Conservation (phyloP, 2,797 vertebrate genomes). For the Cossypha niveicapilla region DNA sequence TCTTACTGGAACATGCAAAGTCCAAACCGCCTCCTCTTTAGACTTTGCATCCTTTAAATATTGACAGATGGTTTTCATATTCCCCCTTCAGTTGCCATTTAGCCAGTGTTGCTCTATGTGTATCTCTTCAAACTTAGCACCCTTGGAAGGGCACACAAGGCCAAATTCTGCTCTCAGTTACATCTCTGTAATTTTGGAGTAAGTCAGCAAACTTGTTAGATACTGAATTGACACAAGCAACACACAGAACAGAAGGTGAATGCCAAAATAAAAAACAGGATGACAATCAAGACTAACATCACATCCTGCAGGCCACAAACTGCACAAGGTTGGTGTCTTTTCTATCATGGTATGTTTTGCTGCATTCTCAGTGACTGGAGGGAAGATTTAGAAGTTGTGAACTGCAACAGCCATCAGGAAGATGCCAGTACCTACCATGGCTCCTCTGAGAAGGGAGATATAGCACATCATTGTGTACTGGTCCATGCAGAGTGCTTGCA, state of each 20-base stretch:
- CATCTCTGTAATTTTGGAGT: neutral
- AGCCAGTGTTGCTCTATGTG: neutral
- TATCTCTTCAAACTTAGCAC: neutral
- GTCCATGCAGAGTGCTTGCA: neutral
- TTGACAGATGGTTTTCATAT: slow-evolving; percentile 9
- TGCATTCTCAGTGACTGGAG: neutral
- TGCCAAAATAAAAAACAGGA: neutral
- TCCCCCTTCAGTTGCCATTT: neutral
- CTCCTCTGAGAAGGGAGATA: neutral
- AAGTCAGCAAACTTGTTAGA: neutral
- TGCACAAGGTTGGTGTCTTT: neutral
- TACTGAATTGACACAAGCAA: neutral
- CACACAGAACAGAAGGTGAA: neutral
- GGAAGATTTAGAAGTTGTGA: neutral
- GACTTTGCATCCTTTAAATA: neutral
- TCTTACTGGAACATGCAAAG: neutral
- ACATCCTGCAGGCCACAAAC: fast-evolving
- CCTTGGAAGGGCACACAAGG: neutral
- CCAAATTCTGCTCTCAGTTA: slow-evolving; percentile 5
- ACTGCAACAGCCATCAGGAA: neutral
- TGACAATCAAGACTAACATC: neutral
- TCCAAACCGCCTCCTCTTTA: neutral
- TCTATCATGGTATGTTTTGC: neutral
- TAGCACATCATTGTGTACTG: fast-evolving
- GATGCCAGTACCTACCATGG: no score